phyloP scores from a whole-genome alignment of 2,113 vertebrate genomes.

The Oreochromis spilurus region DNA sequence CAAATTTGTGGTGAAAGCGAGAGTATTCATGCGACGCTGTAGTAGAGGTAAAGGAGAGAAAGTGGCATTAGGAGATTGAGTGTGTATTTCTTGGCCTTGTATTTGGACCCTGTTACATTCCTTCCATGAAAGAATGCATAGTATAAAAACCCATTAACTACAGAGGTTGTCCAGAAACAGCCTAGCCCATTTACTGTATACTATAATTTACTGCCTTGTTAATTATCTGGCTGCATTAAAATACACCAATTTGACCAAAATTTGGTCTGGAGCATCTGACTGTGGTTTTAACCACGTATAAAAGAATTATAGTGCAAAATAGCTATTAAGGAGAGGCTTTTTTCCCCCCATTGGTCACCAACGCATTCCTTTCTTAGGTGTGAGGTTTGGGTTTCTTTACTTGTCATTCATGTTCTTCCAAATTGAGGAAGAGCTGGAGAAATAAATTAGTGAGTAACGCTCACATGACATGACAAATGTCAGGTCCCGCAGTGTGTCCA shows the following conservation, averaged over 20 bases:
- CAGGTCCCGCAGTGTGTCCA: neutral
- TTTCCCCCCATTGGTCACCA: neutral
- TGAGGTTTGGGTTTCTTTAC: slow-evolving; percentile 1
- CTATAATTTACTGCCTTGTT: slow-evolving; percentile 42
- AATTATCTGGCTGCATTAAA: slow-evolving; percentile 47
- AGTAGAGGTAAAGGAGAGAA: neutral
- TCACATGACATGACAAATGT: neutral
- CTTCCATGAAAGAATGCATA: slow-evolving; percentile 47
- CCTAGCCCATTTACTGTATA: slow-evolving; percentile 22
- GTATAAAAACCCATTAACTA: slow-evolving; percentile 41
- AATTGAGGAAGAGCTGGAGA: neutral
- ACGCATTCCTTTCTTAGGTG: slow-evolving; percentile 31
- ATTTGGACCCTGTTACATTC: slow-evolving; percentile 37
- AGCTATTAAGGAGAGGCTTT: neutral
- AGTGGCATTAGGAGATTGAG: neutral
- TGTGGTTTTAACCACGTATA: slow-evolving; percentile 17
- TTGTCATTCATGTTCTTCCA: neutral
- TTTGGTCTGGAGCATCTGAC: slow-evolving; percentile 14
- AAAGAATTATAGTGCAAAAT: slow-evolving; percentile 14
- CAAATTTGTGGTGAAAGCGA: neutral
- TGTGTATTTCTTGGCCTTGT: slow-evolving; percentile 42
- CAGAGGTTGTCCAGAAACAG: slow-evolving; percentile 32
- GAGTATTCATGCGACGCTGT: neutral
- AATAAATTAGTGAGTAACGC: neutral
- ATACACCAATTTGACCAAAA: slow-evolving; percentile 35